phyloP scores from a whole-genome alignment of 2,888 invertebrate species.

The Papilio protenor region DNA sequence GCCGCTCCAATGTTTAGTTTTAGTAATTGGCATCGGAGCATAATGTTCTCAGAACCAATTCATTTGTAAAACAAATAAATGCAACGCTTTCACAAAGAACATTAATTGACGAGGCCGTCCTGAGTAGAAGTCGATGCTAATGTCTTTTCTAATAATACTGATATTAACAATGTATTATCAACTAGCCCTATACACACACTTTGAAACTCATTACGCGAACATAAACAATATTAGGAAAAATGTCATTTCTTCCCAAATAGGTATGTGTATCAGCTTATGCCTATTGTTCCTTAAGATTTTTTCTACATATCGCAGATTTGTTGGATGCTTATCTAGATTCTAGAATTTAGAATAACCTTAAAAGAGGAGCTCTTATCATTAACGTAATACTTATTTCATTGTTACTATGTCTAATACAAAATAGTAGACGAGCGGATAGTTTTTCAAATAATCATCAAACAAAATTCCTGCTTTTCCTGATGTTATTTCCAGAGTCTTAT shows the following conservation, averaged over 20 bases:
- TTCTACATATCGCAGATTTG: background rate
- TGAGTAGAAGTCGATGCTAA: conserved; percentile 14
- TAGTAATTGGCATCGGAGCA: conserved; percentile 67
- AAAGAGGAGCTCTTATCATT: background rate
- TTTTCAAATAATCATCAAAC: background rate
- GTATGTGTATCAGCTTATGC: background rate
- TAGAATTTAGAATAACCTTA: too few relatives aligned
- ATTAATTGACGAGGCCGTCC: conserved; percentile 37
- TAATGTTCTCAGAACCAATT: conserved; percentile 63
- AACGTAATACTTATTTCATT: background rate
- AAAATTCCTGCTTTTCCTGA: conserved; percentile 11
- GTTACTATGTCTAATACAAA: background rate
- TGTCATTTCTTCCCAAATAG: background rate
- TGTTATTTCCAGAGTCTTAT: conserved; percentile 14
- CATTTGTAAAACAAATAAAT: conserved; percentile 65
- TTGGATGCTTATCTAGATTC: too few relatives aligned
- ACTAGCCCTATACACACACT: background rate
- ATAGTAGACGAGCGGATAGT: background rate
- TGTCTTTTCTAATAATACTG: conserved; percentile 13
- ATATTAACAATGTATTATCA: conserved; percentile 13
- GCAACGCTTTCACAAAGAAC: conserved; percentile 44
- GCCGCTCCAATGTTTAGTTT: conserved; percentile 54
- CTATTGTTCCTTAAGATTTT: background rate
- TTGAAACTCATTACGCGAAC: conserved; percentile 1
- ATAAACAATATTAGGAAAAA: background rate